Conservation (phyloP, 2,888 invertebrate genomes). For the Pollenia griseotomentosa region DNA sequence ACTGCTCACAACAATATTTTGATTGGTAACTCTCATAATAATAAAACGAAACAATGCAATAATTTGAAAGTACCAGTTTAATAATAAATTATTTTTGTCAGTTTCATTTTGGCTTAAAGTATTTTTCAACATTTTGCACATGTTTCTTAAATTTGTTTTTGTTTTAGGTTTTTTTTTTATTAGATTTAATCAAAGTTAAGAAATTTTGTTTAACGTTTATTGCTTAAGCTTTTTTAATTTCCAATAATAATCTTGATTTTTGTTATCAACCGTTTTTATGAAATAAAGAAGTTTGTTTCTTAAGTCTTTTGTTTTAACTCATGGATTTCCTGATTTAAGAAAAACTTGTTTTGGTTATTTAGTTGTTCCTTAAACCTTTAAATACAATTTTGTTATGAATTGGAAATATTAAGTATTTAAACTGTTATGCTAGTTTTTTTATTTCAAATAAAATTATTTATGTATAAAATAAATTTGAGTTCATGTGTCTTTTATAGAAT, state of each 20-base stretch:
- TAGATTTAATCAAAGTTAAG: background rate
- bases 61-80: constrained; percentile 39
- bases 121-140: constrained; percentile 30
- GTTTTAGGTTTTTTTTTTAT: constrained; percentile 8
- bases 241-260: constrained; percentile 3
- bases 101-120: constrained; percentile 7
- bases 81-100: constrained; percentile 26
- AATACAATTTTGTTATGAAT: background rate
- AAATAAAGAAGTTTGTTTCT: constrained; percentile 6
- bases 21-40: background rate
- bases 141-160: constrained; percentile 31
- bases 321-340: background rate
- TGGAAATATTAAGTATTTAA: background rate
- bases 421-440: background rate
- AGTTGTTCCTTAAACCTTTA: background rate
- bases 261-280: background rate
- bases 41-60: constrained; percentile 42
- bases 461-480: background rate
- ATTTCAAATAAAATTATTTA: background rate
- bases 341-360: background rate
- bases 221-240: background rate
- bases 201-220: background rate
- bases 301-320: constrained; percentile 20
- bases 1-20: constrained; percentile 43
- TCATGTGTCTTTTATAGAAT: background rate